These are phyloP conservation scores for Mus minutoides DNA, from an alignment of 2,797 vertebrate genomes.

Conservation along the genomic window DNA sequence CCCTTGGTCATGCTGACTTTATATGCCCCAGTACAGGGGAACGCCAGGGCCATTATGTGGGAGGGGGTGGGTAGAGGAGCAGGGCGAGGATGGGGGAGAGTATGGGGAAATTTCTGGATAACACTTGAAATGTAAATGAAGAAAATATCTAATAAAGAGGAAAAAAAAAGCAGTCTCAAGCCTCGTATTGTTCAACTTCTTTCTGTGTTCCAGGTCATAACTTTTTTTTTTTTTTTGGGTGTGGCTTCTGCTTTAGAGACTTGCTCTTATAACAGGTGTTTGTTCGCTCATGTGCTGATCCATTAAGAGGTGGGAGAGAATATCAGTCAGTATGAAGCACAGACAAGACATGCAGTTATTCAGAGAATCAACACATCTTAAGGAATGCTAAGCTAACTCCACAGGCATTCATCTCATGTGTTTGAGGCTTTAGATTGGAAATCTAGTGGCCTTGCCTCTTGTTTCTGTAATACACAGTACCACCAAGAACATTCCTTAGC, in stretches of 20 bases:
- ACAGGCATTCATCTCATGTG: not conserved
- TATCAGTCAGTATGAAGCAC: not conserved
- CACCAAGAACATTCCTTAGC: not conserved
- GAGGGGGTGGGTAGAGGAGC: too few relatives aligned
- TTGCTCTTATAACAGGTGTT: not conserved
- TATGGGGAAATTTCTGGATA: too few relatives aligned
- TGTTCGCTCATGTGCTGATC: slow-evolving; percentile 48
- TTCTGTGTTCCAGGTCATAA: not conserved
- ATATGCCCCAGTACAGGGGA: too few relatives aligned
- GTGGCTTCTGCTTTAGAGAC: not conserved
- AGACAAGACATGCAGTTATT: slow-evolving; percentile 10
- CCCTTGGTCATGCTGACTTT: too few relatives aligned
- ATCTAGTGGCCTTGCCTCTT: not conserved
- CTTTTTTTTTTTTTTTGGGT: too few relatives aligned
- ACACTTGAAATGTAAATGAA: too few relatives aligned
- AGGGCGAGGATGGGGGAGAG: too few relatives aligned
- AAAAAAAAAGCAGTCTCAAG: not conserved
- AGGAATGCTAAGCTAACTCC: slow-evolving; percentile 35
- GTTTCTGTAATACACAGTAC: not conserved
- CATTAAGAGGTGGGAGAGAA: slow-evolving; percentile 21
- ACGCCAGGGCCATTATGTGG: too few relatives aligned
- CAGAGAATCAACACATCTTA: slow-evolving; percentile 48
- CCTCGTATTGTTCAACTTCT: not conserved
- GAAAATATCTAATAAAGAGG: too few relatives aligned
- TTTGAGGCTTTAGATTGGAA: slow-evolving; percentile 21